Percentiles rank a stretch among this genome's conserved stretches.
Evolutionary conservation across 1,140 invertebrate species (phyloP).

Genomic region (Lordiphosa mommai): DNA sequence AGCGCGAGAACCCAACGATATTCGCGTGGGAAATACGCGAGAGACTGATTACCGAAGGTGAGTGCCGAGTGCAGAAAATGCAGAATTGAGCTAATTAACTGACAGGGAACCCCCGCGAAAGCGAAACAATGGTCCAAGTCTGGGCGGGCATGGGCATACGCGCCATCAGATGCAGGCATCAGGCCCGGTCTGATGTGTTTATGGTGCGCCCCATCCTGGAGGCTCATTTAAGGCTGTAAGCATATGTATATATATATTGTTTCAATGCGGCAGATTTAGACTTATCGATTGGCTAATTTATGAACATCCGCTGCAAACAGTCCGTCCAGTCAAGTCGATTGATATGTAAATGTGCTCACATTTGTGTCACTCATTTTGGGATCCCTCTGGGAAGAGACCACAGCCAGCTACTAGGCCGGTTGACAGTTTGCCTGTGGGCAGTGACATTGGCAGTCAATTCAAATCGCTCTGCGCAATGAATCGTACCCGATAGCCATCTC

Average conservation of each 20-base stretch:
- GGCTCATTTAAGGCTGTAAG: constrained; percentile 63
- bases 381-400: constrained; percentile 7
- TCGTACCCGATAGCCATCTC: constrained; percentile 65
- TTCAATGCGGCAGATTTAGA: constrained; percentile 47
- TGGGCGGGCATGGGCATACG: constrained; percentile 18
- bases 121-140: constrained; percentile 47
- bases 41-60: constrained; percentile 96
- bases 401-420: constrained; percentile 9
- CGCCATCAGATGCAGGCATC: neutral
- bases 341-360: constrained; percentile 78
- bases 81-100: constrained; percentile 58
- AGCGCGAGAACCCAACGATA: constrained; percentile 97
- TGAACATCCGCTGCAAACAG: constrained; percentile 69
- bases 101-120: constrained; percentile 70
- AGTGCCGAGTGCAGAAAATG: constrained; percentile 40
- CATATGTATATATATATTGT: constrained; percentile 38
- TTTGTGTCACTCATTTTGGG: constrained; percentile 67
- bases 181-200: too few species aligned
- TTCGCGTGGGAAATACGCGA: constrained; percentile 98
- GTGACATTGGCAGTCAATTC: constrained; percentile 24
- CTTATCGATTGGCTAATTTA: constrained; percentile 79
- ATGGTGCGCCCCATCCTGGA: neutral
- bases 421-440: constrained; percentile 23
- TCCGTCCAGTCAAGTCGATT: constrained; percentile 36
- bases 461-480: constrained; percentile 61